Conservation (phyloP, 2,797 vertebrate species). For the Triplophysa bombifrons region DNA sequence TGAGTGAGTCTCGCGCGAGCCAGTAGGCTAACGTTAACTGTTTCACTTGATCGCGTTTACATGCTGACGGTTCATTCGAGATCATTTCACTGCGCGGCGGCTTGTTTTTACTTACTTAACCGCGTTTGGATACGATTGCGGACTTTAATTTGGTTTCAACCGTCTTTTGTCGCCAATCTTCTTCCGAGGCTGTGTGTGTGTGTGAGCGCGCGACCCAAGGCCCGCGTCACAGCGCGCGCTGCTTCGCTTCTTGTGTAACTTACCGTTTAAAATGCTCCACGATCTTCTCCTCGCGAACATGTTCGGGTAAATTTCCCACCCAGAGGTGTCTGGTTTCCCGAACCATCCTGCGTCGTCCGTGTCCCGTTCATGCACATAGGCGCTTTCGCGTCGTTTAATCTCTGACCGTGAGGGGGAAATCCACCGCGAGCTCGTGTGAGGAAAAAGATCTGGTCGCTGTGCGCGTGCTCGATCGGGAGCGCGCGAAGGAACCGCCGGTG, state of each 20-base stretch:
- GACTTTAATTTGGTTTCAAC: background rate
- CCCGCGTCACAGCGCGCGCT: slow-evolving; percentile 57
- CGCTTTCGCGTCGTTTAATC: slow-evolving; percentile 73
- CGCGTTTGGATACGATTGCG: background rate
- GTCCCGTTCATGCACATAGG: slow-evolving; percentile 77
- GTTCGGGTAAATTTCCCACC: slow-evolving; percentile 99
- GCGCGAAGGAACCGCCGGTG: slow-evolving; percentile 8
- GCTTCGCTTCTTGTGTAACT: slow-evolving; percentile 77
- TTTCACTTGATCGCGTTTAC: background rate
- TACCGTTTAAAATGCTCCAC: slow-evolving; percentile 99
- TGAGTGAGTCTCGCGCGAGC: background rate
- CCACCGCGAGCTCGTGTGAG: slow-evolving; percentile 47
- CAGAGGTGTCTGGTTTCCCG: slow-evolving; percentile 99
- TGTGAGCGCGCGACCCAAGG: slow-evolving; percentile 29
- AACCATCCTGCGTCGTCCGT: slow-evolving; percentile 87
- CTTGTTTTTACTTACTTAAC: background rate
- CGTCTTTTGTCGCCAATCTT: background rate
- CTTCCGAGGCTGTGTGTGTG: slow-evolving; percentile 20
- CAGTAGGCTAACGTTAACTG: slow-evolving; percentile 17
- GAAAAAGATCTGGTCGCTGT: slow-evolving; percentile 58
- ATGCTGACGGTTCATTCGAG: background rate
- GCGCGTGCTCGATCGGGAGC: slow-evolving; percentile 19
- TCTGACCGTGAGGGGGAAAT: slow-evolving; percentile 71
- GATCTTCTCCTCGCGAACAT: slow-evolving; percentile 98
- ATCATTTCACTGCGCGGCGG: background rate